A percentile compares a stretch with the other conserved stretches of the same genome.
Conservation (phyloP, 1,140 invertebrate species). For the Macrotrachela quadricornifera region DNA sequence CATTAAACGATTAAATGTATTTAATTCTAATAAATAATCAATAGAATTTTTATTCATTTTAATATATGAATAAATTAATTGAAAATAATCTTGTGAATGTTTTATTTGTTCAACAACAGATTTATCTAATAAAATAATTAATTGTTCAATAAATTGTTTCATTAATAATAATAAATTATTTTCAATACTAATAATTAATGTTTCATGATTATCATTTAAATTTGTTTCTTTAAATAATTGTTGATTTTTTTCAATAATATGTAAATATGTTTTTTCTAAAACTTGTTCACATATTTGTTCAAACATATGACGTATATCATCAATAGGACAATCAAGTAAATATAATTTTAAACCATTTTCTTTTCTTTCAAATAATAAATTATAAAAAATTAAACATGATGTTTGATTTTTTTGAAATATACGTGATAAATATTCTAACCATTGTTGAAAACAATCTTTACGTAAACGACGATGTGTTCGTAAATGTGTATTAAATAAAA, state of each 20-base stretch:
- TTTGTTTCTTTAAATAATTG: too few species aligned
- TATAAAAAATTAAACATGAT: too few species aligned
- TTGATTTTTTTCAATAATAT: too few species aligned
- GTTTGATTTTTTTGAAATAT: too few species aligned
- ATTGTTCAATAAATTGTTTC: too few species aligned
- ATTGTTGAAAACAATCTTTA: too few species aligned
- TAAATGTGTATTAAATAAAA: slow-evolving; percentile 35
- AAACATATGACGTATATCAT: slow-evolving; percentile 27
- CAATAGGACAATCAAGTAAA: slow-evolving; percentile 30
- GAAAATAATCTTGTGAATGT: background rate
- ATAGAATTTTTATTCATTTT: slow-evolving; percentile 22
- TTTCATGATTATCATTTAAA: too few species aligned
- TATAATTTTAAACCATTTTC: slow-evolving; percentile 21
- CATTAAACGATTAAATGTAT: background rate
- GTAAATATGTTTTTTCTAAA: slow-evolving; percentile 14
- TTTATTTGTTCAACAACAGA: background rate
- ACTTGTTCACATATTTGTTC: slow-evolving; percentile 18
- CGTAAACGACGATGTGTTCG: slow-evolving; percentile 26
- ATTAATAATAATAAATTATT: too few species aligned
- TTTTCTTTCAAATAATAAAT: too few species aligned
- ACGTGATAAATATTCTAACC: too few species aligned
- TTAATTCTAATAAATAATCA: background rate
- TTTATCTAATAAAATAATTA: background rate
- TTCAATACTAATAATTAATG: too few species aligned
- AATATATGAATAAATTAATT: slow-evolving; percentile 21